Evolutionary conservation across 2,888 invertebrate species (phyloP), one percentile per base, ranked within the genome.

Genomic region (Drosophila picticornis): DNA sequence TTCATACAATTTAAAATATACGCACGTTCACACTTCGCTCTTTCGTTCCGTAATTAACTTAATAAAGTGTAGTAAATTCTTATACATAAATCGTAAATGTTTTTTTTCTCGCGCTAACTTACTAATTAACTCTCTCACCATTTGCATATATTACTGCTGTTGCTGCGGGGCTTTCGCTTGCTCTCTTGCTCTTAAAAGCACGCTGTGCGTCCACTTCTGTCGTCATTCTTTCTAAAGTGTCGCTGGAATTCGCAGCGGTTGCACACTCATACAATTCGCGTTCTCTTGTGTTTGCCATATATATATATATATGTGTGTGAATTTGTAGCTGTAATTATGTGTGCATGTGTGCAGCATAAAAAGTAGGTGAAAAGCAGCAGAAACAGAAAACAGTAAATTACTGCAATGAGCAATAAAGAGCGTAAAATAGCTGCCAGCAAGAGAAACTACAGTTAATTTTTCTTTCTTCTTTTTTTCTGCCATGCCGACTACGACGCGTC

Each of bases 361-460:
- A 81, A 75, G 65, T 84, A 80, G 89, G 85, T 82, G 67, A 84
- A 46, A 46, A 84, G 69, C 73, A 64, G 69, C 58, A 80, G 71
- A 78, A 67, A 57, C 63, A 63, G 61, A 60, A 62, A 59, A 46
- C 46, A 75, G 64, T 71, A 84, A 89, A 78, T 87, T 89, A 85
- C 83, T 85, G 88, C 81, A 85, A 89, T 87, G 66, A 77, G 69
- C 72, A 65, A 73, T 63, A 69, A 77, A 72, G 46, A 25, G 66
- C 64, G 27, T 38, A 52, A 25, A 46, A 46, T 22, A 74, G 67
- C 68, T 53, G 65, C 58, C 68, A 72, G 53, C 25, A 56, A 53
- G 36, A 76, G 80, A 77, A 89, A 87, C 72, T 73, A 88, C 84
- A 81, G 84, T 85, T 88, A 86, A 75, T 50, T 80, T 75, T 25